A percentile compares a stretch with the other conserved stretches of the same genome.
Conservation (phyloP, 2,888 invertebrate genomes). For the Ditula angustiorana region DNA sequence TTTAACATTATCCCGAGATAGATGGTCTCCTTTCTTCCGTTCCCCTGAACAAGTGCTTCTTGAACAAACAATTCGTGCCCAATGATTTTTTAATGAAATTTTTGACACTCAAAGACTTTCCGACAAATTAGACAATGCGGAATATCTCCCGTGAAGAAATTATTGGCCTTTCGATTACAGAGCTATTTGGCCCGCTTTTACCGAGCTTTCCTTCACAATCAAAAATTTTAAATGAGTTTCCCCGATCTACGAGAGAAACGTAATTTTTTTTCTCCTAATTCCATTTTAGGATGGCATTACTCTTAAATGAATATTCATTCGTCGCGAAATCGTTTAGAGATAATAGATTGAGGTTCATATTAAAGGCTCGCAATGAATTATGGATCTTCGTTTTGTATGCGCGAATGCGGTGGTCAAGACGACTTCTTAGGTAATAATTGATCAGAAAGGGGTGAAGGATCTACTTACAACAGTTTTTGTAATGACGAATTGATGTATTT, state of each 20-base stretch:
- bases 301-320: conserved; percentile 83
- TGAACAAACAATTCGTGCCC: conserved; percentile 27
- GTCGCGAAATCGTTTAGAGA: conserved; percentile 82
- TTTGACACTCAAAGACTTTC: conserved; percentile 41
- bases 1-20: conserved; percentile 47
- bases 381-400: conserved; percentile 69
- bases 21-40: conserved; percentile 14
- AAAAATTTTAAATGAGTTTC: conserved; percentile 81
- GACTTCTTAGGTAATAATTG: conserved; percentile 57
- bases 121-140: conserved; percentile 50
- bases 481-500: background rate
- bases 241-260: conserved; percentile 65
- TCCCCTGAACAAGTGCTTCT: background rate
- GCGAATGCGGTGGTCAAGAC: conserved; percentile 59
- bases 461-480: conserved; percentile 15
- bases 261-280: conserved; percentile 74
- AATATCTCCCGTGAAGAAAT: conserved; percentile 58
- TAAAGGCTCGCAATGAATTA: conserved; percentile 73
- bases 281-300: conserved; percentile 79
- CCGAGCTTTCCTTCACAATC: conserved; percentile 72
- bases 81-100: conserved; percentile 40
- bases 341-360: conserved; percentile 82
- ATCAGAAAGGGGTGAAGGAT: conserved; percentile 42
- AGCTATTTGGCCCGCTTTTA: conserved; percentile 60
- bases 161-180: conserved; percentile 67